Evolutionary conservation across 2,888 invertebrate species (phyloP).

Genomic region (Erebia epiphron): DNA sequence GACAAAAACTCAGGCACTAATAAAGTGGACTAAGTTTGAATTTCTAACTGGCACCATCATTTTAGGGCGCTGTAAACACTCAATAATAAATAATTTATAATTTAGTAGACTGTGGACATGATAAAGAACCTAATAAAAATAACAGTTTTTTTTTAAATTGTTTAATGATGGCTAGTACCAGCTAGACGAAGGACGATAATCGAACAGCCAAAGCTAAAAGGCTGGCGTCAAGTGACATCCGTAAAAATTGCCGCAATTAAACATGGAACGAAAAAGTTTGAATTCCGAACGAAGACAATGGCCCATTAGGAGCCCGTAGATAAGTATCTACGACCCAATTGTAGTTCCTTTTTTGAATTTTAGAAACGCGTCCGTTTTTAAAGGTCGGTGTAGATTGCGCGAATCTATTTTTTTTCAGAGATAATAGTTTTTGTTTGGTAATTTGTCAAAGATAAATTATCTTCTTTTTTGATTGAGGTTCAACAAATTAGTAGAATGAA

Average conservation of each 20-base stretch:
- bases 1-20: too few relatives aligned
- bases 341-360: conserved; percentile 60
- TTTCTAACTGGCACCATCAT: too few relatives aligned
- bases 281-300: conserved; percentile 68
- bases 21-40: too few relatives aligned
- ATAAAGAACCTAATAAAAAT: conserved; percentile 25
- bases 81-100: neutral
- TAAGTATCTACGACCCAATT: conserved; percentile 73
- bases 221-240: conserved; percentile 61
- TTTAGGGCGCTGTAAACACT: neutral
- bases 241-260: conserved; percentile 80
- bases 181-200: conserved; percentile 39
- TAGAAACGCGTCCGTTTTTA: conserved; percentile 44
- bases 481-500: too few relatives aligned
- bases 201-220: conserved; percentile 48
- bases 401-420: conserved; percentile 30
- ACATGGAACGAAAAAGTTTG: conserved; percentile 63
- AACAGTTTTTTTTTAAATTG: neutral
- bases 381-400: conserved; percentile 39
- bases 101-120: neutral
- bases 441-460: neutral
- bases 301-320: conserved; percentile 75
- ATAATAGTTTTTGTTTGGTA: conserved; percentile 1
- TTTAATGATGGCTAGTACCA: conserved; percentile 1
- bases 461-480: neutral